Base-by-base conservation (phyloP, 2,888 invertebrate genomes). In the Drosophila siamana region DNA sequence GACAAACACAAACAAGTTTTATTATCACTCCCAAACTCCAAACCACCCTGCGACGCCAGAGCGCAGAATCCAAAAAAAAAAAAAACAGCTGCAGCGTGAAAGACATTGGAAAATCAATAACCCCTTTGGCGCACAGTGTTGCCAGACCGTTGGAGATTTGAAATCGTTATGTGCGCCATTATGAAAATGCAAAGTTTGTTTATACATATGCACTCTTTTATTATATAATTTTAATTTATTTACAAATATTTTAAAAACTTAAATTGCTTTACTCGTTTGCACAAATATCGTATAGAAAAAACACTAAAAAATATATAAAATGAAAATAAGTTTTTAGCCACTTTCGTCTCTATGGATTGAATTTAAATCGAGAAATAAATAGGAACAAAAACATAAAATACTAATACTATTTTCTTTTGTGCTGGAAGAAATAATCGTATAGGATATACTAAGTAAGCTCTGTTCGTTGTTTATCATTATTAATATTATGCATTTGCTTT, bases 301-400 rank as follows among this genome's bases (percentile, higher is more conserved):
- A 80, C 82, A 82, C 84, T 86, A 89, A 83, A 73, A 73, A 74
- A 60, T 80, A 76, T 57, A 62, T 73, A 73, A 78, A 76, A 65
- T 77, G 78, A 78, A 86, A 77, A 79, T 75, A 72, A 70, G 73
- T 72, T 85, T 80, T 80, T 86, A 78, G 82, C 80, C 87, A 78
- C 69, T 73, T 81, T 80, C 54, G 60, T 54, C 71, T 54, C 71
- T 78, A 73, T 84, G 80, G 80, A 74, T 83, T 79, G 80, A 84
- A 79, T 84, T 86, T 72, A 82, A 72, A 62, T 78, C 87, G 78
- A 87, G 80, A 90, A 90, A 90, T 90, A 90, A 91, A 91, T 90
- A 90, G 90, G 90, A 90, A 90, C 90, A 91, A 83, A 90, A 88
- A 88, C 81, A 86, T 89, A 81, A 85, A 81, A 81, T 76, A 81